A percentile compares a stretch with the other conserved stretches of the same genome.
These are phyloP conservation scores for Parnassius smintheus DNA, from an alignment of 2,888 invertebrate species.

Conservation along the genomic window DNA sequence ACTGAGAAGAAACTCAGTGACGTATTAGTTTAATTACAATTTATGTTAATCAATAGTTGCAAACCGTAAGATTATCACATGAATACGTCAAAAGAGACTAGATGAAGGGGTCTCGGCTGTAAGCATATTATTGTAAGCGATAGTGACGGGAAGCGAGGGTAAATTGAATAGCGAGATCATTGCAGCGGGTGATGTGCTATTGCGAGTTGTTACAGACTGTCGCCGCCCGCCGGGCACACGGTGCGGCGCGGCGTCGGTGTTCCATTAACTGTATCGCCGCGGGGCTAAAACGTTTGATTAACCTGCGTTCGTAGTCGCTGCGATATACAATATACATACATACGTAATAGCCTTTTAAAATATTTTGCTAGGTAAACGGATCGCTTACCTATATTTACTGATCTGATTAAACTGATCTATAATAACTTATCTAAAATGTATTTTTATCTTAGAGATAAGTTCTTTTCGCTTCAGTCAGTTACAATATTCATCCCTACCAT, in stretches of 20 bases:
- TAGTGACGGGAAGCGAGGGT: constrained; percentile 15
- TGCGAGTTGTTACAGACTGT: constrained; percentile 15
- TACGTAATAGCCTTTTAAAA: too few species aligned
- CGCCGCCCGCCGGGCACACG: constrained; percentile 16
- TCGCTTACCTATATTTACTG: too few species aligned
- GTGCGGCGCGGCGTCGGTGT: not conserved
- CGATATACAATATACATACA: too few species aligned
- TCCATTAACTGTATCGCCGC: constrained; percentile 16
- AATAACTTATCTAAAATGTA: too few species aligned
- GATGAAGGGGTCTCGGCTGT: constrained; percentile 7
- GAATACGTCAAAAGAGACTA: not conserved
- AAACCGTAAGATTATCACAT: constrained; percentile 4
- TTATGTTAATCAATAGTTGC: not conserved
- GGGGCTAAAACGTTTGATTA: constrained; percentile 15
- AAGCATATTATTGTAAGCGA: constrained; percentile 16
- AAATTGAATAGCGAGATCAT: constrained; percentile 25
- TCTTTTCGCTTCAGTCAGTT: too few species aligned
- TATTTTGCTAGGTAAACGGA: too few species aligned
- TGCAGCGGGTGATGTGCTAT: constrained; percentile 20
- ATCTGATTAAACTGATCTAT: too few species aligned
- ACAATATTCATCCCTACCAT: too few species aligned
- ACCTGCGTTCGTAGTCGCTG: not conserved
- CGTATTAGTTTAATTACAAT: not conserved
- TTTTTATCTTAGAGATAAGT: too few species aligned
- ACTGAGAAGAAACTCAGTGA: too few species aligned